Conservation (phyloP, 2,888 invertebrate genomes). For the Philereme vetulata region DNA sequence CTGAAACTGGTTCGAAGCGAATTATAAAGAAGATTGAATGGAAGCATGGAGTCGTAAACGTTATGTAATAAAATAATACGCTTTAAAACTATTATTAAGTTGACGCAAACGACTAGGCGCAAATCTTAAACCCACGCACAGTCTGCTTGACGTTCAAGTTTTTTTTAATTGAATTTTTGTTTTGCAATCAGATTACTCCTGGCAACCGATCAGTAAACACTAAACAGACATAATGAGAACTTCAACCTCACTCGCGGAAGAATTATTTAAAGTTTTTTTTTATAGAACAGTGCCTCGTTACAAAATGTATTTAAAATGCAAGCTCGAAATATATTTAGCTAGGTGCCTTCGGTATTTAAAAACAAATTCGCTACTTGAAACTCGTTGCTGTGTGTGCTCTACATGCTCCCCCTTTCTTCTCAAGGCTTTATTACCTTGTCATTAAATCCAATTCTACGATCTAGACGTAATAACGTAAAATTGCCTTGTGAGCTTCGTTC, state of each 20-base stretch:
- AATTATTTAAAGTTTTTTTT: slow-evolving; percentile 20
- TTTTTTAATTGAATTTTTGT: slow-evolving; percentile 48
- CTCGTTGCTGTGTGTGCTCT: slow-evolving; percentile 7
- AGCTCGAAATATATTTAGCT: slow-evolving; percentile 9
- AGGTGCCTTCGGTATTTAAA: slow-evolving; percentile 14
- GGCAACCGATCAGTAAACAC: slow-evolving; percentile 59
- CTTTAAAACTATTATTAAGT: slow-evolving; percentile 48
- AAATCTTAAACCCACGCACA: slow-evolving; percentile 60
- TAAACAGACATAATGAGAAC: slow-evolving; percentile 57
- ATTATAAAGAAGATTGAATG: slow-evolving; percentile 38
- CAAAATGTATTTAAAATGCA: slow-evolving; percentile 9
- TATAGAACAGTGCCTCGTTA: slow-evolving; percentile 15
- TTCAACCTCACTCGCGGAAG: slow-evolving; percentile 50
- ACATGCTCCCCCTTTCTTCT: slow-evolving; percentile 37
- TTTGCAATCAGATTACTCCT: slow-evolving; percentile 58
- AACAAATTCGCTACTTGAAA: slow-evolving; percentile 5
- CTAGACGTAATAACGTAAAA: slow-evolving; percentile 46
- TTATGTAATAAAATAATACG: slow-evolving; percentile 41
- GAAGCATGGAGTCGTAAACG: slow-evolving; percentile 46
- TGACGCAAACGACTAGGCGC: slow-evolving; percentile 49
- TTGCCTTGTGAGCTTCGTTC: slow-evolving; percentile 39
- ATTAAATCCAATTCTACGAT: slow-evolving; percentile 45
- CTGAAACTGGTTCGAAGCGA: slow-evolving; percentile 38
- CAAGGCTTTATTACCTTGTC: slow-evolving; percentile 47
- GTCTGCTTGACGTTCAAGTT: slow-evolving; percentile 55